Conservation (phyloP, 2,888 invertebrate genomes). For the Sesamia inferens region DNA sequence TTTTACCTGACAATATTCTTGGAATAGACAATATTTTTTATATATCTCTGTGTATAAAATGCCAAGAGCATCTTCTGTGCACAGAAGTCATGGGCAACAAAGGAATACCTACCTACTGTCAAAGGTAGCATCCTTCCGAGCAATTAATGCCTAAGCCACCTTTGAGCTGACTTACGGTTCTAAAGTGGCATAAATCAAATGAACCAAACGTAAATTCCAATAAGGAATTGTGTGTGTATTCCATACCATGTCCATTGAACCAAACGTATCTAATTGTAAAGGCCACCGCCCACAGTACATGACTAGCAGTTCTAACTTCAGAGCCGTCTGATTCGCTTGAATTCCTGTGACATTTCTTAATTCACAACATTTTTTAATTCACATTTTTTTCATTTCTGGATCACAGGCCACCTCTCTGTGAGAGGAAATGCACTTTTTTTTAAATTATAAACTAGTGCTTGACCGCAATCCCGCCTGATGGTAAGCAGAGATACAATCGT, state of each 20-base stretch:
- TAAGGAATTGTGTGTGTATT: too few species aligned
- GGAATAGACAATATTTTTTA: not conserved
- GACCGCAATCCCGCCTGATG: too few species aligned
- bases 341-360: not conserved
- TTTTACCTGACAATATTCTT: not conserved
- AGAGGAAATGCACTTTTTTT: too few species aligned
- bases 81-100: conserved; percentile 7
- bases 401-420: too few species aligned
- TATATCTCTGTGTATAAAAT: not conserved
- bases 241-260: not conserved
- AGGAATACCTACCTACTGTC: conserved; percentile 22
- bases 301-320: not conserved
- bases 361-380: not conserved
- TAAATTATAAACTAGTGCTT: too few species aligned
- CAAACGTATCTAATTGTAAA: not conserved
- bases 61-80: not conserved
- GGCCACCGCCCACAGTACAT: not conserved
- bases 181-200: not conserved
- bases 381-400: too few species aligned
- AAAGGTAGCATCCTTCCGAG: conserved; percentile 13
- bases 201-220: too few species aligned
- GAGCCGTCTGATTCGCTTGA: not conserved
- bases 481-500: too few species aligned
- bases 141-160: not conserved
- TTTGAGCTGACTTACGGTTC: conserved; percentile 16